Conservation (phyloP, 2,113 vertebrate genomes). For the Pavo muticus region DNA sequence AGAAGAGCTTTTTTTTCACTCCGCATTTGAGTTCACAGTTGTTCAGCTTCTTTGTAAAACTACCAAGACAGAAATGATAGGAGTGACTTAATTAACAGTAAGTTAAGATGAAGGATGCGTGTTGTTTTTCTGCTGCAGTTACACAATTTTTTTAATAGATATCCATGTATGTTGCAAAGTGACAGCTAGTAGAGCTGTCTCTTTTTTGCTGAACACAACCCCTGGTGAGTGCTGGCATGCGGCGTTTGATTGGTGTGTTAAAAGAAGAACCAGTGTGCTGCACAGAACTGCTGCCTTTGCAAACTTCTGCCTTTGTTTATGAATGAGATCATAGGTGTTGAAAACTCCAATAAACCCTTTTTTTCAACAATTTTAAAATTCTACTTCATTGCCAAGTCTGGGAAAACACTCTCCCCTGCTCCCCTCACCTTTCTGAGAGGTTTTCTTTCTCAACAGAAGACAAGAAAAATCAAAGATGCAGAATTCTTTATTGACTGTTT, state of each 20-base stretch:
- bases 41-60: slow-evolving; percentile 31
- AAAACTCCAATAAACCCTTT: background rate
- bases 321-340: background rate
- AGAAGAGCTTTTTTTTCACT: slow-evolving; percentile 13
- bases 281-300: background rate
- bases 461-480: background rate
- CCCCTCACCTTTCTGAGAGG: background rate
- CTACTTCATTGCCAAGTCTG: background rate
- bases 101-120: background rate
- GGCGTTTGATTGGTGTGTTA: background rate
- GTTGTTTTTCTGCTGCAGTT: background rate
- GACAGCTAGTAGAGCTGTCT: slow-evolving; percentile 6
- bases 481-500: background rate
- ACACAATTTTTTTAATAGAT: background rate
- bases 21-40: background rate
- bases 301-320: background rate
- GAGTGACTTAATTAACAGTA: background rate
- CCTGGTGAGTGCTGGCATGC: background rate
- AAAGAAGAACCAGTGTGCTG: background rate
- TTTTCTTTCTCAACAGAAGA: background rate
- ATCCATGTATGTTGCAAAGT: background rate
- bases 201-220: slow-evolving; percentile 15
- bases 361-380: background rate
- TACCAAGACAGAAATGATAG: slow-evolving; percentile 25
- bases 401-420: background rate